Evolutionary conservation across 2,797 vertebrate species (phyloP), one percentile per base, ranked within the genome.

Genomic region (Pangasius larnaudii): DNA sequence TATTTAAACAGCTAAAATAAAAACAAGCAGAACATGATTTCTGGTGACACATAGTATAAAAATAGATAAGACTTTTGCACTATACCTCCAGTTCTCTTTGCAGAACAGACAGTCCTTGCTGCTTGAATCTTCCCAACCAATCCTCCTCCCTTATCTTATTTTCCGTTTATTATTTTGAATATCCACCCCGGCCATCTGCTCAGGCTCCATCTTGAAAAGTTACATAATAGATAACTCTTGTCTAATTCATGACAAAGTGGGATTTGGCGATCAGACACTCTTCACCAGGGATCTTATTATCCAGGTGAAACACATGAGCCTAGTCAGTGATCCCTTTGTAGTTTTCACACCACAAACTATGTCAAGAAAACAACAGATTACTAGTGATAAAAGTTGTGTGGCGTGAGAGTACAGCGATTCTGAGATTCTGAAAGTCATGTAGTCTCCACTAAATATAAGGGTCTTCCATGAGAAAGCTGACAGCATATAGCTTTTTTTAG

Each of bases 391-490:
- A 16, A 42, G 1, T 39, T 24, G 33, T 42, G 58, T 61, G 36
- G 36, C 27, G 1, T 61, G 22, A n/a, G 4, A 27, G 6, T 82
- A 61, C 33, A 65, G 59, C 11, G 3, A 65, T 61, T 58, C 30
- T 42, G 36, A 27, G 58, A 56, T 59, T 58, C 8, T 33, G 30
- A 80, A n/a, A 65, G 39, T 83, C 13, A 82, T 10, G 27, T 65
- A 46, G 58, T 46, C 80, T 30, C 14, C n/a, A 30, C 8, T 63
- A 49, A 58, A 80, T 58, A 80, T 36, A 67, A 86, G 7, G 22
- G 59, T 30, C 42, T 80, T 86, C 42, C 39, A 6, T 51, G 63
- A 81, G 49, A 56, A 82, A 49, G 24, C 78, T 82, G 67, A 74
- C n/a, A 46, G 79, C n/a, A 72, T n/a, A 30, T 67, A 39, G 27